Base-by-base conservation (phyloP, 2,797 vertebrate species). In the Bovichtus variegatus region DNA sequence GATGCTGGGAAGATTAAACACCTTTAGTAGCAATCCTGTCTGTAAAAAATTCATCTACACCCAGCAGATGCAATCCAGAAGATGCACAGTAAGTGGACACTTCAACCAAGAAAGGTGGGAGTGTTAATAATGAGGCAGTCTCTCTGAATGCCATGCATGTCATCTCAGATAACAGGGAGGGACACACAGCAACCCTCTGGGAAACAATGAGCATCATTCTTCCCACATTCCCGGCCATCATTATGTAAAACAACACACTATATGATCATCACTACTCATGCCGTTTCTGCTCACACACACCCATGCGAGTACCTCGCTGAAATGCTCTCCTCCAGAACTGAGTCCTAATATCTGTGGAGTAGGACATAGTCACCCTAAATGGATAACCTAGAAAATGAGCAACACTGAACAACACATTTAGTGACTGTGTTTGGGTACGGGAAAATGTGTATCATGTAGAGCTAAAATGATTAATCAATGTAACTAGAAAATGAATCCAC, bases 251-350 rank as follows among this genome's bases (percentile, higher is more conserved):
- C 64, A 29, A 80, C 85, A 88, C 86, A 91, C 84, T 74, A 81
- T 74, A 82, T 68, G 70, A 78, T 77, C 78, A 77, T 78, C 76
- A 78, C 76, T 77, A 34, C 78, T 83, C 89, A 91, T 92, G 90
- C 92, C 85, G 79, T 74, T 87, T 86, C 81, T 85, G 80, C 78
- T 85, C 69, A 72, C 76, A 16, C 74, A 83, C 74, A 89, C 72
- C 75, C 95, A 95, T 95, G 93, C 95, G 31, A 84, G 87, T 95
- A 96, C 95, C 94, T 95, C 94, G 90, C 89, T 78, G 92, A 10
- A 93, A 92, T 23, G 92, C 92, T 91, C 94, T 93, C 84, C 95
- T 95, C 95, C 95, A 96, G 90, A 96, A 96, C 66, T 86, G 94
- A 91, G 93, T 96, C 90, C 95, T 95, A 84, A 95, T 90, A 90